Conservation (phyloP, 2,888 invertebrate species). For the Drosophila putrida region DNA sequence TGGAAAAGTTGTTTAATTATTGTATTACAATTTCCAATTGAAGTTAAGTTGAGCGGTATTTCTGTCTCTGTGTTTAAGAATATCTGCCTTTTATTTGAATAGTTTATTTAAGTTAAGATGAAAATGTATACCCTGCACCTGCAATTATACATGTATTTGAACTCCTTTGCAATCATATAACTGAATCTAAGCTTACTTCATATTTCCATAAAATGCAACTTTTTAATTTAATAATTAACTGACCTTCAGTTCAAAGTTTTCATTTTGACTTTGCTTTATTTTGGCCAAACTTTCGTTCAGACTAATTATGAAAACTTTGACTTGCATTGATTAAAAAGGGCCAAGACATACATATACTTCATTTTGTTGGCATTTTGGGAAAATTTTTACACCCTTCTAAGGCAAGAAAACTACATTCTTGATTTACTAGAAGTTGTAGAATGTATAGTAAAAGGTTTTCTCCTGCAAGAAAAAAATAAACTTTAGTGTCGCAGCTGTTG, state of each 20-base stretch:
- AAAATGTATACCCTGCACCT: neutral
- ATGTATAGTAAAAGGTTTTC: neutral
- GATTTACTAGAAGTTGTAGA: constrained; percentile 3
- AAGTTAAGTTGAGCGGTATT: neutral
- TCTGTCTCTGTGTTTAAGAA: constrained; percentile 4
- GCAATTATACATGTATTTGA: too few species aligned
- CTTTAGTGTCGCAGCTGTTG: constrained; percentile 44
- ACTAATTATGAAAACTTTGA: constrained; percentile 28
- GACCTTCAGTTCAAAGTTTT: neutral
- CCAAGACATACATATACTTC: constrained; percentile 18
- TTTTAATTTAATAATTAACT: neutral
- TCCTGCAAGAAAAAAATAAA: constrained; percentile 23
- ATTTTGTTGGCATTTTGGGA: constrained; percentile 4
- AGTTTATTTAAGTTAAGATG: neutral
- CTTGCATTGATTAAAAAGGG: constrained; percentile 26
- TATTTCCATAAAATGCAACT: neutral
- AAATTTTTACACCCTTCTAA: constrained; percentile 23
- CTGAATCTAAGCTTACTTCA: neutral
- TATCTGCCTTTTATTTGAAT: neutral
- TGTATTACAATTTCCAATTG: constrained; percentile 7
- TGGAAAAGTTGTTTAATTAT: too few species aligned
- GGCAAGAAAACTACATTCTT: constrained; percentile 1
- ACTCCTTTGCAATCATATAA: too few species aligned
- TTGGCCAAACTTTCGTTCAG: neutral
- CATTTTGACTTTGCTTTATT: neutral